A percentile compares a stretch with the other conserved stretches of the same genome.
Evolutionary conservation across 2,797 vertebrate species (phyloP).

Genomic region (Coccyzus lansbergi): DNA sequence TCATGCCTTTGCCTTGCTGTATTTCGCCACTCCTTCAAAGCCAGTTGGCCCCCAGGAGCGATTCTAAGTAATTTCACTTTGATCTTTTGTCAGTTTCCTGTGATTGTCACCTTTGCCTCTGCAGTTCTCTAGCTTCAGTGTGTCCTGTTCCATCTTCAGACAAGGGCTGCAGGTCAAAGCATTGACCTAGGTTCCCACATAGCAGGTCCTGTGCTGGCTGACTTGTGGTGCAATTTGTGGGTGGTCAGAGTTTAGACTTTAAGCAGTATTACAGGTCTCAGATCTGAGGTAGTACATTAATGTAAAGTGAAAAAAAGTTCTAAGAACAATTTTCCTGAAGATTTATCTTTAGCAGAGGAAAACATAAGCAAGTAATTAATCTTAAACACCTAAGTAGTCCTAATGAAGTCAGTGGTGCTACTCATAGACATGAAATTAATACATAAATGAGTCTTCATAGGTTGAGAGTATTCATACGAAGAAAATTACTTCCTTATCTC

Average conservation of each 20-base stretch:
- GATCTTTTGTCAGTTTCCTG: background rate
- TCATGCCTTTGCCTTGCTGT: background rate
- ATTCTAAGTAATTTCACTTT: background rate
- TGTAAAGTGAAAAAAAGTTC: background rate
- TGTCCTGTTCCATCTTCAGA: background rate
- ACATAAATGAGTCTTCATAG: background rate
- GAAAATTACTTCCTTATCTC: background rate
- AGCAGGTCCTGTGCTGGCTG: background rate
- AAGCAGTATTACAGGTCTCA: background rate
- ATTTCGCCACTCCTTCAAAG: background rate
- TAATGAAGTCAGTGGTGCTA: background rate
- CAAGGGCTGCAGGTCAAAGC: background rate
- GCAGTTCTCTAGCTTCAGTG: background rate
- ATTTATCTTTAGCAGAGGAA: background rate
- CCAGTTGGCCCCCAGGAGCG: background rate
- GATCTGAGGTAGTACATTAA: background rate
- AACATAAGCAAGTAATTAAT: background rate
- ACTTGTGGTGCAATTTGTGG: background rate
- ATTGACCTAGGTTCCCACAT: background rate
- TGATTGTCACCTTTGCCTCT: background rate
- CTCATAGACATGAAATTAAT: background rate
- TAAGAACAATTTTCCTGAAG: background rate
- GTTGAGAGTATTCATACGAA: background rate
- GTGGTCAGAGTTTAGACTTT: background rate
- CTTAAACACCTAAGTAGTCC: background rate